Conservation (phyloP, 1,140 invertebrate species). For the Leptoteleia sp. region DNA sequence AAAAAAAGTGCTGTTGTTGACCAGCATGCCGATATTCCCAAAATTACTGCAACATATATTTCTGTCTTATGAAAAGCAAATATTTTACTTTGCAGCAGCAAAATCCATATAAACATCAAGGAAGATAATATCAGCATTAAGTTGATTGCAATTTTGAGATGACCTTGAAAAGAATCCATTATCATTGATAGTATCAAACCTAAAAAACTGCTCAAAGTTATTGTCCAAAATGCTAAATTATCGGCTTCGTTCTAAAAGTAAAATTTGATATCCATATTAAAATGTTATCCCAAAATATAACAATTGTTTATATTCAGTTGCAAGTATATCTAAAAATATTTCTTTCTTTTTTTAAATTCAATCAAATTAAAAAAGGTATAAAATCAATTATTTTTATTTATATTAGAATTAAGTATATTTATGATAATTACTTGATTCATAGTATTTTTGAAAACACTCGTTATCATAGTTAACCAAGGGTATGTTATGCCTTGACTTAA, state of each 20-base stretch:
- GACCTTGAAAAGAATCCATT: conserved; percentile 48
- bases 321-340: no score
- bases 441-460: no score
- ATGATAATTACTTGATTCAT: no score
- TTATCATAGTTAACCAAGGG: no score
- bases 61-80: conserved; percentile 70
- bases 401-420: no score
- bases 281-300: no score
- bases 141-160: conserved; percentile 32
- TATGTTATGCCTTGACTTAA: no score
- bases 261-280: no score
- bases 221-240: conserved; percentile 40
- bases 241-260: conserved; percentile 25
- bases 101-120: conserved; percentile 75
- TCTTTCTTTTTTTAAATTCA: no score
- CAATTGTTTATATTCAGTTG: no score
- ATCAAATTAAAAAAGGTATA: no score
- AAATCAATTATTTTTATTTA: no score
- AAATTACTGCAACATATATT: conserved; percentile 70
- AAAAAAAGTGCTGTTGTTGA: conserved; percentile 80
- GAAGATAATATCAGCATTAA: conserved; percentile 70
- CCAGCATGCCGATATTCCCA: conserved; percentile 78
- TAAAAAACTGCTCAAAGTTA: conserved; percentile 32
- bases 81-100: conserved; percentile 68
- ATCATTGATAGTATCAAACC: conserved; percentile 21